Percentiles rank a stretch among this genome's conserved stretches.
Conservation (phyloP, 2,888 invertebrate species). For the Tryphoninae sp. region DNA sequence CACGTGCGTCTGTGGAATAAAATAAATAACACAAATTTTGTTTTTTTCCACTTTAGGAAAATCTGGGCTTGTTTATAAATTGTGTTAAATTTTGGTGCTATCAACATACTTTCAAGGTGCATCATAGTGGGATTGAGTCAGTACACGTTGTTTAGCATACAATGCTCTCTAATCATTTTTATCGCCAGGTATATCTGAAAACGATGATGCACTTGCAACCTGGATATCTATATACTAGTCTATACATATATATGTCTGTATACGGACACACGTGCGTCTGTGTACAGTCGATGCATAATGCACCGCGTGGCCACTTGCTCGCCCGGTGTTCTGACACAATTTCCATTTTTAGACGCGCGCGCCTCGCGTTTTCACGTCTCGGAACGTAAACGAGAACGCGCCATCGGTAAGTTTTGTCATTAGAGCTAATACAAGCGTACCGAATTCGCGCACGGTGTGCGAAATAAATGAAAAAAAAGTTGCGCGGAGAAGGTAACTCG, state of each 20-base stretch:
- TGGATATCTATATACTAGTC: not conserved
- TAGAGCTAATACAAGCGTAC: conserved; percentile 42
- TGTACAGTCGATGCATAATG: conserved; percentile 53
- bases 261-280: not conserved
- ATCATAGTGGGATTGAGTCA: too few relatives aligned
- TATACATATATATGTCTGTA: not conserved
- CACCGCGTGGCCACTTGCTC: conserved; percentile 55
- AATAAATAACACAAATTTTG: too few relatives aligned
- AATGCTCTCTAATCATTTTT: conserved; percentile 35
- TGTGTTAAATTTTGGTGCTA: too few relatives aligned
- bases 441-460: not conserved
- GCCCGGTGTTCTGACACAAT: conserved; percentile 66
- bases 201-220: conserved; percentile 30
- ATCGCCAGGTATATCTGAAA: conserved; percentile 47
- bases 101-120: too few relatives aligned
- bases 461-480: not conserved
- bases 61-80: too few relatives aligned
- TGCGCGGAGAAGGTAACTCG: too few relatives aligned
- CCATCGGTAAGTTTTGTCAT: conserved; percentile 56
- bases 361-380: conserved; percentile 56
- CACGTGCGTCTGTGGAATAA: not conserved
- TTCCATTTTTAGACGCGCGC: conserved; percentile 69
- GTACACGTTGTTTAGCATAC: not conserved
- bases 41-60: too few relatives aligned
- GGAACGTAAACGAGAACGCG: conserved; percentile 64